Conservation (phyloP, 2,888 invertebrate species). For the Mycogona germanica region DNA sequence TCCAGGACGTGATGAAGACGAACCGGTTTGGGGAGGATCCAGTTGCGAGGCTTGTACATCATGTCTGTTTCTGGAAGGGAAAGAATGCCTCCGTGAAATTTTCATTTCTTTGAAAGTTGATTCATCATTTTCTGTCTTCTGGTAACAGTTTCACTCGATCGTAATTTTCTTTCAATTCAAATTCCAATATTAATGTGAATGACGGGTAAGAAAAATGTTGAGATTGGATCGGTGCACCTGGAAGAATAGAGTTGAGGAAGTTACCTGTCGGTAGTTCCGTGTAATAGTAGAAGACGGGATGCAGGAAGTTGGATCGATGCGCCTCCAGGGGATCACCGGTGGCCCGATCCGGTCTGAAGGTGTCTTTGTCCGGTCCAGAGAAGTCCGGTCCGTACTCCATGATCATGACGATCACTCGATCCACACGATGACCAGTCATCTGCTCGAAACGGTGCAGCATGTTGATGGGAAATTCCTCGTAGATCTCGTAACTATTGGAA, state of each 20-base stretch:
- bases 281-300: slow-evolving; percentile 38
- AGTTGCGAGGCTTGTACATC: slow-evolving; percentile 20
- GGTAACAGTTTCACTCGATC: too few species aligned
- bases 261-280: slow-evolving; percentile 33
- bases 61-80: slow-evolving; percentile 24
- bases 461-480: slow-evolving; percentile 36
- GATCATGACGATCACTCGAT: slow-evolving; percentile 29
- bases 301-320: slow-evolving; percentile 38
- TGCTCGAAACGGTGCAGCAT: slow-evolving; percentile 31
- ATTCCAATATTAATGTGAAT: too few species aligned
- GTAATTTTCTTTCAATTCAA: too few species aligned
- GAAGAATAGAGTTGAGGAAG: too few species aligned
- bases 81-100: too few species aligned
- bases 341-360: slow-evolving; percentile 35
- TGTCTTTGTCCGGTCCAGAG: slow-evolving; percentile 32
- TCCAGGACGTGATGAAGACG: slow-evolving; percentile 37
- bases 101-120: too few species aligned
- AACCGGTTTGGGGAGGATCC: slow-evolving; percentile 31
- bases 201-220: too few species aligned
- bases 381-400: slow-evolving; percentile 37
- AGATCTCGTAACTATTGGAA: slow-evolving; percentile 25
- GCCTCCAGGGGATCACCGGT: slow-evolving; percentile 34
- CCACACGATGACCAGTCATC: slow-evolving; percentile 30
- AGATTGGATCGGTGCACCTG: too few species aligned
- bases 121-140: too few species aligned